These are phyloP conservation scores for Rhineura floridana DNA, from an alignment of 2,113 vertebrate species.

Conservation along the genomic window DNA sequence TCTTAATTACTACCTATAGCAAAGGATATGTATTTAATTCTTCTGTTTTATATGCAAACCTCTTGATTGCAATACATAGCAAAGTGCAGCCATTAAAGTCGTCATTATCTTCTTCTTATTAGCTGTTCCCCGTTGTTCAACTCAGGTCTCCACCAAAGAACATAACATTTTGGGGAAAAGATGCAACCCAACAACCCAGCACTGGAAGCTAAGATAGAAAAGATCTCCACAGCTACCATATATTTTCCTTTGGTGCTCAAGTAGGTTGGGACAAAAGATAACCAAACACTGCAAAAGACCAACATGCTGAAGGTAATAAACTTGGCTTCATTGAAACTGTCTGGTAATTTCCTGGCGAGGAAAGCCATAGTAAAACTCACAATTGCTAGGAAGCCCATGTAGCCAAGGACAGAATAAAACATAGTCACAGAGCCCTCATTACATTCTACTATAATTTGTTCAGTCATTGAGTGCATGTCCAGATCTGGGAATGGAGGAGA, in stretches of 20 bases:
- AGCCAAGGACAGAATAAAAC: too few relatives aligned
- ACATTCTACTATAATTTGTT: neutral
- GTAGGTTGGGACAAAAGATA: neutral
- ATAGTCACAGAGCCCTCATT: neutral
- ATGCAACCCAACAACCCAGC: neutral
- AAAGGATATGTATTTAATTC: too few relatives aligned
- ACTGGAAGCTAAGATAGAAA: neutral
- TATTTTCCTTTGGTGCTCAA: conserved; percentile 60
- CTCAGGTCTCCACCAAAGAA: neutral
- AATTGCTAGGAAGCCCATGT: too few relatives aligned
- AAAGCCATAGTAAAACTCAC: neutral
- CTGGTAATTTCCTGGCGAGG: neutral
- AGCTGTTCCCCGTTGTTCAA: neutral
- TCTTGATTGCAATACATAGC: too few relatives aligned
- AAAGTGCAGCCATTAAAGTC: too few relatives aligned
- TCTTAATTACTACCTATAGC: neutral
- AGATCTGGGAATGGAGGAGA: neutral
- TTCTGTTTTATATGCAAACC: too few relatives aligned
- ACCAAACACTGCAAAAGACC: conserved; percentile 73
- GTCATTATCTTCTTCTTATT: too few relatives aligned
- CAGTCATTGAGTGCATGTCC: neutral
- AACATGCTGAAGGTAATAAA: conserved; percentile 32
- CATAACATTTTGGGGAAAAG: neutral
- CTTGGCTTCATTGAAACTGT: neutral
- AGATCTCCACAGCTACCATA: neutral